phyloP scores from a whole-genome alignment of 1,140 invertebrate species.

The Thaumetopoea pityocampa region DNA sequence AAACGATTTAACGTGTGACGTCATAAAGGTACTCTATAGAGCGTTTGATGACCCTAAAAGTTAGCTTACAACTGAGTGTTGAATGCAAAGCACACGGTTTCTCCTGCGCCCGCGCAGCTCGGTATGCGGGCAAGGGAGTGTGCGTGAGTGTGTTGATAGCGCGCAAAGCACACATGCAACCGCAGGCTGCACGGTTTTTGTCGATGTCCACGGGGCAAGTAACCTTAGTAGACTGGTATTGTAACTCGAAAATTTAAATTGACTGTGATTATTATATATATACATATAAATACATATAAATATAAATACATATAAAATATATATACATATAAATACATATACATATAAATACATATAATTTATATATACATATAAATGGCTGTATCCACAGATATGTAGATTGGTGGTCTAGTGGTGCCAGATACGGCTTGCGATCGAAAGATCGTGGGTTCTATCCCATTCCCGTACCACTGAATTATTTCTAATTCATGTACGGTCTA shows the following conservation, averaged over 20 bases:
- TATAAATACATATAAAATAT: too few species aligned
- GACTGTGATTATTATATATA: constrained; percentile 13
- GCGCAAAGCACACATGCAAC: constrained; percentile 34
- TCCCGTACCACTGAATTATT: too few species aligned
- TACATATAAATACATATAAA: too few species aligned
- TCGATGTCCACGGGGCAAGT: constrained; percentile 73
- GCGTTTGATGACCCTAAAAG: constrained; percentile 70
- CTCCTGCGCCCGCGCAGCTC: constrained; percentile 53
- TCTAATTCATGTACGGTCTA: too few species aligned
- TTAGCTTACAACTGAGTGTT: constrained; percentile 62
- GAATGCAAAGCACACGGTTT: constrained; percentile 66
- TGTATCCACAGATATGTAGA: too few species aligned
- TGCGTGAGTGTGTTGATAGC: constrained; percentile 33
- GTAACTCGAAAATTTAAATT: constrained; percentile 40
- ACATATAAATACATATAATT: too few species aligned
- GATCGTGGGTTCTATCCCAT: too few species aligned
- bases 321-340: too few species aligned
- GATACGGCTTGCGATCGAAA: too few species aligned
- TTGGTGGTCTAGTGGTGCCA: too few species aligned
- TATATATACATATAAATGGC: too few species aligned
- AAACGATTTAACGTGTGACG: constrained; percentile 32
- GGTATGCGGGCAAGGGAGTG: constrained; percentile 53
- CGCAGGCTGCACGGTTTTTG: constrained; percentile 70
- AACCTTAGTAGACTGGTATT: constrained; percentile 42
- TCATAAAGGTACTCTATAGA: constrained; percentile 45